Percentiles rank a stretch among this genome's conserved stretches.
These are phyloP conservation scores for Gerris lacustris DNA, from an alignment of 2,888 invertebrate genomes.

Conservation along the genomic window DNA sequence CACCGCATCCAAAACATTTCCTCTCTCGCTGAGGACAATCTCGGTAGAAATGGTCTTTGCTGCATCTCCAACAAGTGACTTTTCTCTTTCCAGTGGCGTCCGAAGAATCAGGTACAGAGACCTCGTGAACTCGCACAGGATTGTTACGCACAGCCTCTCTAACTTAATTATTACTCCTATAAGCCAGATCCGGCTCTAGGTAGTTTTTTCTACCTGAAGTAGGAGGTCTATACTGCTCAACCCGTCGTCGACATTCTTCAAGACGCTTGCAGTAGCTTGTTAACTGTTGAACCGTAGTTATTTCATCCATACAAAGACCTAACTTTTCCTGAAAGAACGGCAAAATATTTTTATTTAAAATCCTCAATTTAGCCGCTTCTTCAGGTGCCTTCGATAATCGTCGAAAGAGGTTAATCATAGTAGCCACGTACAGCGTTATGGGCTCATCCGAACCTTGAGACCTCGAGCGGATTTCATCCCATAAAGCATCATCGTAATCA, in stretches of 20 bases:
- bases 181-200: neutral
- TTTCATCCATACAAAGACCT: neutral
- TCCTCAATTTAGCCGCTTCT: constrained; percentile 10
- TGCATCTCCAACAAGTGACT: constrained; percentile 7
- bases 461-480: constrained; percentile 27
- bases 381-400: constrained; percentile 20
- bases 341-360: constrained; percentile 16
- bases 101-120: neutral
- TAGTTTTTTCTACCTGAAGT: neutral
- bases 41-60: neutral
- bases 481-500: constrained; percentile 28
- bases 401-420: constrained; percentile 27
- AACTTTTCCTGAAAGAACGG: constrained; percentile 13
- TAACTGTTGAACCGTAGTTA: neutral
- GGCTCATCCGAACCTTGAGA: constrained; percentile 30
- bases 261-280: neutral
- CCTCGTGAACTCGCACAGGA: neutral
- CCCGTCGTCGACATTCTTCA: neutral
- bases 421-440: constrained; percentile 29
- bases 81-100: neutral
- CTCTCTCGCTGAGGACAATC: constrained; percentile 8
- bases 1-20: constrained; percentile 11
- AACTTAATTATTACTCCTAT: neutral
- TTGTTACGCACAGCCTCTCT: neutral
- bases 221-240: neutral